phyloP scores from a whole-genome alignment of 2,113 vertebrate species.

The Cichladusa arquata region DNA sequence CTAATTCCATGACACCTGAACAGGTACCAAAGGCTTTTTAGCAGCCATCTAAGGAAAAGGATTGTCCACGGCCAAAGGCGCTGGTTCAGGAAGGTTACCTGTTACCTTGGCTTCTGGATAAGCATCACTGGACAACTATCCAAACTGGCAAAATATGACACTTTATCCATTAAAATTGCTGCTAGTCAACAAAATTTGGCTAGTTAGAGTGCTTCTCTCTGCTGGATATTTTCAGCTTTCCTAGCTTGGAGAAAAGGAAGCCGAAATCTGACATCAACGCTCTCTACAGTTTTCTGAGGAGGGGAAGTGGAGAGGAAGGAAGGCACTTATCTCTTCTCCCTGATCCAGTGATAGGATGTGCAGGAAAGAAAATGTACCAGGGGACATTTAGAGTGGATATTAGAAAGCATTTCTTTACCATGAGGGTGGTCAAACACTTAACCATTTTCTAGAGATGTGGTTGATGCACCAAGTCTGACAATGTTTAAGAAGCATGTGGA shows the following conservation, averaged over 20 bases:
- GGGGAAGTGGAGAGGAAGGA: neutral
- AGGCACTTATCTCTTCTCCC: neutral
- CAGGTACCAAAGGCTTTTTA: neutral
- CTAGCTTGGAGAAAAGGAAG: neutral
- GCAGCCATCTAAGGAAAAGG: neutral
- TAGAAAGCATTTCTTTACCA: neutral
- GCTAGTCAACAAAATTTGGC: neutral
- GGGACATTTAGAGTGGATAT: neutral
- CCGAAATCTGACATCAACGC: accelerated
- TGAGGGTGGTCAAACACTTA: neutral
- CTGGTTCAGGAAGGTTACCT: neutral
- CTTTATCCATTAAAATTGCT: neutral
- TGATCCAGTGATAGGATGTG: accelerated
- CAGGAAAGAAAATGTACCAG: neutral
- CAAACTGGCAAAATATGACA: neutral
- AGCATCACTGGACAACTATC: neutral
- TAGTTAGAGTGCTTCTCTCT: neutral
- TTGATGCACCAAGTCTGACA: neutral
- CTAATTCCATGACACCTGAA: neutral
- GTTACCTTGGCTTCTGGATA: neutral
- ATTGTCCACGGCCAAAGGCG: neutral
- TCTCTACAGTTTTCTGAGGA: neutral
- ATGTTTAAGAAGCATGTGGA: neutral
- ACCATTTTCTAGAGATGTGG: neutral
- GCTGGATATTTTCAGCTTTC: neutral